Percentiles rank a stretch among this genome's conserved stretches.
phyloP scores from a whole-genome alignment of 2,113 vertebrate genomes.

The Eulemur macaco region DNA sequence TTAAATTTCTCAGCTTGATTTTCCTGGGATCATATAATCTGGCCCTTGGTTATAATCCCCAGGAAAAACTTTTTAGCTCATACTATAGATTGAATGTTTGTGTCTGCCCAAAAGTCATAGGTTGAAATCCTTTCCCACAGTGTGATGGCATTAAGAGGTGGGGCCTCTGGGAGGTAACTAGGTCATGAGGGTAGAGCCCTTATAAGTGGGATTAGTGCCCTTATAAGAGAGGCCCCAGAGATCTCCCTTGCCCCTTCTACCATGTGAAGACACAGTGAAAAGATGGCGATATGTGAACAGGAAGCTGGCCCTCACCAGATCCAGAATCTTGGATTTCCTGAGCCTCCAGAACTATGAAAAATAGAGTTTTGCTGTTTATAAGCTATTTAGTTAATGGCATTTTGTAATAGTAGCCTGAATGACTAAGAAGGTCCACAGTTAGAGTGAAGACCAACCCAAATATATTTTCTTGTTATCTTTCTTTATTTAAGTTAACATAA shows the following conservation, averaged over 20 bases:
- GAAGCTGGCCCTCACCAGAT: too few relatives aligned
- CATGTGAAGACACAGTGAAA: background rate
- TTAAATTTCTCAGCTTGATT: background rate
- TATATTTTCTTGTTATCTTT: background rate
- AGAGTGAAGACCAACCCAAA: background rate
- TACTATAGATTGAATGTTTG: background rate
- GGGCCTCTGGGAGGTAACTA: too few relatives aligned
- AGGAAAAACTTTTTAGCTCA: background rate
- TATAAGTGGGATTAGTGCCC: too few relatives aligned
- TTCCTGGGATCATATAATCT: background rate
- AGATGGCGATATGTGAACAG: background rate
- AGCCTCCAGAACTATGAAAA: background rate
- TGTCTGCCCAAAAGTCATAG: too few relatives aligned
- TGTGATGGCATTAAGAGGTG: too few relatives aligned
- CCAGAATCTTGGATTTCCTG: background rate
- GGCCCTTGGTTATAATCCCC: background rate
- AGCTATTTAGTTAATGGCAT: background rate
- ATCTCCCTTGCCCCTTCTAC: background rate
- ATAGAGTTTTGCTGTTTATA: background rate
- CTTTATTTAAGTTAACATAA: background rate
- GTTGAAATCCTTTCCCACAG: too few relatives aligned
- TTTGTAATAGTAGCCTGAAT: background rate
- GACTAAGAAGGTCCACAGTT: background rate
- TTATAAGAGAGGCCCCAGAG: too few relatives aligned
- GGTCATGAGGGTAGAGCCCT: too few relatives aligned